Conservation (phyloP, 2,888 invertebrate species). For the Drosophila monieri region DNA sequence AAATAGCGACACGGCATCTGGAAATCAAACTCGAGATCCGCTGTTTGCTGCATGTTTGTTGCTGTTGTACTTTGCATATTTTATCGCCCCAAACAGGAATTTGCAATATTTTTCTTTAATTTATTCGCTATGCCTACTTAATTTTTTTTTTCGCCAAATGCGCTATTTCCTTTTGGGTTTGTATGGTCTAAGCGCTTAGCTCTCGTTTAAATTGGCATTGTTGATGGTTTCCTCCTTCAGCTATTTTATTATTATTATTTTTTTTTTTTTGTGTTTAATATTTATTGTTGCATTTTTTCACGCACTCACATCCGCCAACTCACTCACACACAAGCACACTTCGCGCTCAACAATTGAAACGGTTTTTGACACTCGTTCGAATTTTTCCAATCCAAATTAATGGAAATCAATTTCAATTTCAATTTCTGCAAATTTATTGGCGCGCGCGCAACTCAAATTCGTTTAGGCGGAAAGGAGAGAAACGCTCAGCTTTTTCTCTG, state of each 20-base stretch:
- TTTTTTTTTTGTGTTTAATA: conserved; percentile 19
- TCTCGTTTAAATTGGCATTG: conserved; percentile 55
- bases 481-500: conserved; percentile 6
- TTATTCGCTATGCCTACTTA: conserved; percentile 4
- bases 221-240: conserved; percentile 34
- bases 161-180: conserved; percentile 4
- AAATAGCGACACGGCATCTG: conserved; percentile 84
- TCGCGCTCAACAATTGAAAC: conserved; percentile 7
- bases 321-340: conserved; percentile 18
- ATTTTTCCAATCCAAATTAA: conserved; percentile 25
- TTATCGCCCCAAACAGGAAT: conserved; percentile 6
- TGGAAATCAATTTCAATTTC: conserved; percentile 32
- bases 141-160: too few relatives aligned
- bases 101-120: conserved; percentile 3
- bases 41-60: conserved; percentile 32
- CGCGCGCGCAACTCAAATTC: conserved; percentile 27
- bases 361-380: conserved; percentile 19
- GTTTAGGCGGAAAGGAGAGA: neutral
- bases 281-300: conserved; percentile 66
- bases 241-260: conserved; percentile 23
- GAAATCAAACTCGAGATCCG: conserved; percentile 83
- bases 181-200: neutral
- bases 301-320: conserved; percentile 43
- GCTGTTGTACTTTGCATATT: conserved; percentile 38
- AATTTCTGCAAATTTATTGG: conserved; percentile 10